Evolutionary conservation across 2,888 invertebrate species (phyloP), one percentile per base, ranked within the genome.

Genomic region (Gymnocheta viridis): DNA sequence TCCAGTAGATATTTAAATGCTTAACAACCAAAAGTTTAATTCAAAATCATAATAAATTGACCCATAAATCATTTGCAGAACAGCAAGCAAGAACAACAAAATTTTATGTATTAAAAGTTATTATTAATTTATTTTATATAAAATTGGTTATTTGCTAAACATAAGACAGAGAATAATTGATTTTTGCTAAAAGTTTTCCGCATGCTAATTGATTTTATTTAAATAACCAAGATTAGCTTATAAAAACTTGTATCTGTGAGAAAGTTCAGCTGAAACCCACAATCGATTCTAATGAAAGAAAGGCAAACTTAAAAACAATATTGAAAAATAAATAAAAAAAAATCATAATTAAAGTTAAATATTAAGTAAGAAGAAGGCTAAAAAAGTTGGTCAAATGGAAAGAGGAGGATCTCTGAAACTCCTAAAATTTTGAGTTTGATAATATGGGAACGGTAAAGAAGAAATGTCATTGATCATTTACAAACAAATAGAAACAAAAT

Each of bases 1-100:
- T 41, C 38, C 64, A 44, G 38, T 64, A 74, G 41, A 74, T 51
- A 2, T 64, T 54, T 54, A 17, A 66, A 19, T n/a, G 32, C 58
- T 54, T 27, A 54, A 74, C 51, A 51, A 32, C 7, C 22, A 19
- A 47, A 32, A 47, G 17, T 35, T 44, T 67, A 35, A 47, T 14
- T 38, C 24, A 27, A 67, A 67, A 44, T 70, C 69, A 56, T 62
- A 41, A 74, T 70, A 64, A 82, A 82, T 82, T 78, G 41, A 70
- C 79, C 74, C 47, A 74, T 82, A 79, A 82, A 82, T 82, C 79
- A 82, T 79, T 67, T 22, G 67, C 47, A 35, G 5, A 32, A 67
- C 6, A 32, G 24, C 44, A 24, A 60, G 7, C 24, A 62, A 62
- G 2, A 38, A n/a, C 14, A 27, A 38, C 35, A 60, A 19, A 22